Percentiles rank a stretch among this genome's conserved stretches.
phyloP scores from a whole-genome alignment of 2,113 vertebrate species.

The Neogobius melanostomus region DNA sequence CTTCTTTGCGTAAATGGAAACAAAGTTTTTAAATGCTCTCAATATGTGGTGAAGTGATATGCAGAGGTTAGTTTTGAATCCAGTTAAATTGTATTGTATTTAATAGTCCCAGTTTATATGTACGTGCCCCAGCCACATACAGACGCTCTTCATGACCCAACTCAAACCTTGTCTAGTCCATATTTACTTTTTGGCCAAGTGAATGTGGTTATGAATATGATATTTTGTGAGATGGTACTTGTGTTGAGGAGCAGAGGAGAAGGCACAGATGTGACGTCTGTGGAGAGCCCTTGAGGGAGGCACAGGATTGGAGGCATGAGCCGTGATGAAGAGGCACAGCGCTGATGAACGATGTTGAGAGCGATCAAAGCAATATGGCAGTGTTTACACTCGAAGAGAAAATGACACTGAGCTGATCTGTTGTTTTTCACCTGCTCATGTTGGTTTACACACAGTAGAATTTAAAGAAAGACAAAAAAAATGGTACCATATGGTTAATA shows the following conservation, averaged over 20 bases:
- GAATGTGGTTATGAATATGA: not conserved
- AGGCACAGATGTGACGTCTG: slow-evolving; percentile 47
- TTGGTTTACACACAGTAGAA: too few relatives aligned
- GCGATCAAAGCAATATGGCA: not conserved
- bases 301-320: slow-evolving; percentile 38
- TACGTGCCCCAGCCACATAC: accelerated
- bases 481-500: too few relatives aligned
- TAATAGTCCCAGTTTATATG: not conserved
- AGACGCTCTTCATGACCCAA: not conserved
- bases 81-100: too few relatives aligned
- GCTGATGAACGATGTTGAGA: slow-evolving; percentile 18
- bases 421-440: not conserved
- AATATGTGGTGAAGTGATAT: not conserved
- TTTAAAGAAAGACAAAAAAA: too few relatives aligned
- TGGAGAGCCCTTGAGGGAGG: slow-evolving; percentile 44
- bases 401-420: slow-evolving; percentile 8
- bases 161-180: not conserved
- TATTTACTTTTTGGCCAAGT: not conserved
- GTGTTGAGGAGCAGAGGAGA: not conserved
- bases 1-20: slow-evolving; percentile 54
- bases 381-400: not conserved
- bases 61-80: too few relatives aligned
- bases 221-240: not conserved
- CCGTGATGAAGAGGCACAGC: slow-evolving; percentile 14
- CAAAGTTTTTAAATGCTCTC: not conserved